Evolutionary conservation across 2,113 vertebrate species (phyloP), one percentile per base, ranked within the genome.

Genomic region (Nannospalax galili): DNA sequence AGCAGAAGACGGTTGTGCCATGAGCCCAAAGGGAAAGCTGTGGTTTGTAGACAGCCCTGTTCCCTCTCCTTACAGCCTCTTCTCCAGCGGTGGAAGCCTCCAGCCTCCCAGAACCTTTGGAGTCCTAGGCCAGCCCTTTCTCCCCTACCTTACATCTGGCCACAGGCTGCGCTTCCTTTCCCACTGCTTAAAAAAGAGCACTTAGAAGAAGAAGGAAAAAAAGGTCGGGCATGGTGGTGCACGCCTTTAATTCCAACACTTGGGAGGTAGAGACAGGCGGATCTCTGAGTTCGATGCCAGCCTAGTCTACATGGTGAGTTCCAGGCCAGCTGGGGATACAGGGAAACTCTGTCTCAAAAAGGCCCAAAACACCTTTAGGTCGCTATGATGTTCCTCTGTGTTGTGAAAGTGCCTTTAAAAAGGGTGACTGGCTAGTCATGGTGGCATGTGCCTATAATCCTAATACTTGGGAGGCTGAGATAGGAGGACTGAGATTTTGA

Each of bases 1-100:
- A 64, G 9, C 48, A 45, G 92, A 69, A 48, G 45, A 5, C 10
- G 42, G 20, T n/a, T 0, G 0, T 1, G 14, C 0, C 8, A 0
- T 5, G 17, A 16, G 28, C 40, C 69, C 32, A 24, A 56, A 88
- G 37, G 40, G 67, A 89, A 11, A 94, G 19, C 22, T 22, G 42
- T 37, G 15, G 20, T 82, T 45, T 73, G 10, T 15, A 24, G 52
- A 42, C 19, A 62, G 62, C 5, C 15, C 28, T 30, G 17, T 48
- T 69, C 56, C 20, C 8, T 52, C 30, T 15, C 30, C 12, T 15
- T 45, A 48, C 42, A 56, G 77, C 15, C 42, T 20, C 64, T 22
- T 58, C 22, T 0, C 11, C 22, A 3, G 6, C 52, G 10, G 19
- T 4, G 7, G 64, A 2, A 22, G 24, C 65, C 60, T 19, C n/a